These are phyloP conservation scores for Ictalurus furcatus DNA, from an alignment of 2,113 vertebrate species.

Conservation along the genomic window DNA sequence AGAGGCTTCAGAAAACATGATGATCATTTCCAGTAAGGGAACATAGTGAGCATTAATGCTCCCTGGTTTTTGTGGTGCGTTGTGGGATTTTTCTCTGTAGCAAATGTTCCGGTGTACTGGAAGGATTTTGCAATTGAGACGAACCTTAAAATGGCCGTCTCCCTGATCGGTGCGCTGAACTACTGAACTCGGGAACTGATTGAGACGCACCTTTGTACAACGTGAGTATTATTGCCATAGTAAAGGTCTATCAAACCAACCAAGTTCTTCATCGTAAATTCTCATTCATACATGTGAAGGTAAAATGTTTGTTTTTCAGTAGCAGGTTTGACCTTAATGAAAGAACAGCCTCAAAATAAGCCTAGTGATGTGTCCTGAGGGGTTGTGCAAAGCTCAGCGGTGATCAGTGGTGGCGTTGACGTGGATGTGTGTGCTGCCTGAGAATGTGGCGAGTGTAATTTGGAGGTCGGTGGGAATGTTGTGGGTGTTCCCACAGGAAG, in stretches of 20 bases:
- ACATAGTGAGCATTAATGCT: too few species aligned
- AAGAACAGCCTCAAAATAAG: neutral
- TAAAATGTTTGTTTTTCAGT: slow-evolving; percentile 37
- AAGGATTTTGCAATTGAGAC: too few species aligned
- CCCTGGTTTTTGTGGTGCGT: too few species aligned
- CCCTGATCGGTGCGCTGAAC: too few species aligned
- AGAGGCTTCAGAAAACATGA: too few species aligned
- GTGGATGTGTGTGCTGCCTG: slow-evolving; percentile 13
- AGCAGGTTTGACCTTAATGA: slow-evolving; percentile 47
- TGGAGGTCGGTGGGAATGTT: slow-evolving; percentile 61
- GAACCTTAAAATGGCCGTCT: too few species aligned
- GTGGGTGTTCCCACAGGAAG: slow-evolving; percentile 57
- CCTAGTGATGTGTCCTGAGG: neutral
- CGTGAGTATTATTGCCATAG: too few species aligned
- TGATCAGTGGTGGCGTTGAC: neutral
- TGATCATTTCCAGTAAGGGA: too few species aligned
- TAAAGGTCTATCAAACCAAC: neutral
- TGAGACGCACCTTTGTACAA: neutral
- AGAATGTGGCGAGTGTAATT: slow-evolving; percentile 42
- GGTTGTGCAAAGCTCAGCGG: slow-evolving; percentile 3
- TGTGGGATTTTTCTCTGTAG: too few species aligned
- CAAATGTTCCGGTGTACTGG: too few species aligned
- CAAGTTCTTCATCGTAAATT: neutral
- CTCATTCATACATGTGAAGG: neutral
- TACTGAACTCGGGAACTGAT: too few species aligned